A percentile compares a stretch with the other conserved stretches of the same genome.
These are phyloP conservation scores for Simalia tracyae DNA, from an alignment of 2,797 vertebrate species.

Conservation along the genomic window DNA sequence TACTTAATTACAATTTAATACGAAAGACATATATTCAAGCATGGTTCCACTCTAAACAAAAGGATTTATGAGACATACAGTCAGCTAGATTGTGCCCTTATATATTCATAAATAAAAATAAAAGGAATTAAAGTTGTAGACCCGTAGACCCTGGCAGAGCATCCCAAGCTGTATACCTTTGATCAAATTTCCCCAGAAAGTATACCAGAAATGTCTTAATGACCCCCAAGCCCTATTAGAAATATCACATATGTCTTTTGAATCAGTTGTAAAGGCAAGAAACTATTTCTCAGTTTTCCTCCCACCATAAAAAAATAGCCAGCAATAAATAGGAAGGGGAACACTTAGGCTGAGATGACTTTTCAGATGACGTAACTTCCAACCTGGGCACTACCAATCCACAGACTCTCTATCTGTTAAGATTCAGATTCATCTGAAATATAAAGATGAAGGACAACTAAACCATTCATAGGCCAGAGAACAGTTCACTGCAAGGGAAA, in stretches of 20 bases:
- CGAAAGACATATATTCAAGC: not conserved
- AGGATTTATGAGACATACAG: not conserved
- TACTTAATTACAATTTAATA: not conserved
- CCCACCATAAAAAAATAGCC: not conserved
- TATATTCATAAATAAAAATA: not conserved
- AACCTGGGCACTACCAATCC: not conserved
- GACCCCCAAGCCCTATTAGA: not conserved
- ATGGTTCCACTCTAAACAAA: not conserved
- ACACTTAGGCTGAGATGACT: not conserved
- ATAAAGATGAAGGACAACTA: not conserved
- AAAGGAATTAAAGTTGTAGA: not conserved
- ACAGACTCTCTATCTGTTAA: not conserved
- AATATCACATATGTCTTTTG: not conserved
- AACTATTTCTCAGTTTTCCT: not conserved
- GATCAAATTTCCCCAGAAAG: not conserved
- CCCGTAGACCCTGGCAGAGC: not conserved
- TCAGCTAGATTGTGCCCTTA: not conserved
- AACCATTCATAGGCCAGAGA: too few relatives aligned
- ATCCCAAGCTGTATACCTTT: not conserved
- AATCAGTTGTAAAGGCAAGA: not conserved
- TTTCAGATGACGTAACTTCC: not conserved
- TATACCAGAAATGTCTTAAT: not conserved
- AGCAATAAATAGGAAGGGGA: not conserved
- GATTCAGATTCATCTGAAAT: not conserved
- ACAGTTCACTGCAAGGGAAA: too few relatives aligned